Percentiles rank a stretch among this genome's conserved stretches.
Evolutionary conservation across 2,888 invertebrate species (phyloP).

Genomic region (Bedellia somnulentella): DNA sequence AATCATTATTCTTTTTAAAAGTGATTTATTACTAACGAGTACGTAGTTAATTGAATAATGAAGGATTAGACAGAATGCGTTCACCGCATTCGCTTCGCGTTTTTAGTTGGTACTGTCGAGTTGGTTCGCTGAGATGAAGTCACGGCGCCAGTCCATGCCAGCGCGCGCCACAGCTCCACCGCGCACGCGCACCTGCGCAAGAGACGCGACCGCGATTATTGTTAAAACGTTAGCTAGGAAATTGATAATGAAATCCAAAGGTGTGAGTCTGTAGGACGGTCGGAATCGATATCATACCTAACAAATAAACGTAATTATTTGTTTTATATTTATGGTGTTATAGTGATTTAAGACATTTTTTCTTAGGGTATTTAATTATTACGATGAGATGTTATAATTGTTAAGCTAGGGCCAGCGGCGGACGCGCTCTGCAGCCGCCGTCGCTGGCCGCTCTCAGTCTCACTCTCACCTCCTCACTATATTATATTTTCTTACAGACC

Average conservation of each 20-base stretch:
- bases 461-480: slow-evolving; percentile 58
- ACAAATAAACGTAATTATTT: slow-evolving; percentile 60
- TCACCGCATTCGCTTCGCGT: slow-evolving; percentile 48
- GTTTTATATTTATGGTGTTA: slow-evolving; percentile 62
- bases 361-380: slow-evolving; percentile 61
- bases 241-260: slow-evolving; percentile 60
- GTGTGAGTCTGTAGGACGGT: slow-evolving; percentile 58
- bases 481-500: slow-evolving; percentile 59
- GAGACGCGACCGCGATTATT: slow-evolving; percentile 54
- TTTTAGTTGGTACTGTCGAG: slow-evolving; percentile 41
- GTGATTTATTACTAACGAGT: slow-evolving; percentile 60
- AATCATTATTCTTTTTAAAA: slow-evolving; percentile 60
- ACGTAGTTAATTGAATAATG: slow-evolving; percentile 60
- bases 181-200: slow-evolving; percentile 28
- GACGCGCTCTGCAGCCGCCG: slow-evolving; percentile 23
- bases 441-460: slow-evolving; percentile 42
- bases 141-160: slow-evolving; percentile 16
- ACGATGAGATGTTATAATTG: slow-evolving; percentile 56
- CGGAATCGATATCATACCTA: slow-evolving; percentile 60
- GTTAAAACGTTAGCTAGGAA: slow-evolving; percentile 61
- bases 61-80: slow-evolving; percentile 49
- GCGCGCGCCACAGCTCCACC: slow-evolving; percentile 11
- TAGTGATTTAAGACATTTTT: slow-evolving; percentile 60
- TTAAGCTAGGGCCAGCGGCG: slow-evolving; percentile 48
- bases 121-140: slow-evolving; percentile 40